Conservation (phyloP, 2,113 vertebrate species). For the Halichoerus grypus region DNA sequence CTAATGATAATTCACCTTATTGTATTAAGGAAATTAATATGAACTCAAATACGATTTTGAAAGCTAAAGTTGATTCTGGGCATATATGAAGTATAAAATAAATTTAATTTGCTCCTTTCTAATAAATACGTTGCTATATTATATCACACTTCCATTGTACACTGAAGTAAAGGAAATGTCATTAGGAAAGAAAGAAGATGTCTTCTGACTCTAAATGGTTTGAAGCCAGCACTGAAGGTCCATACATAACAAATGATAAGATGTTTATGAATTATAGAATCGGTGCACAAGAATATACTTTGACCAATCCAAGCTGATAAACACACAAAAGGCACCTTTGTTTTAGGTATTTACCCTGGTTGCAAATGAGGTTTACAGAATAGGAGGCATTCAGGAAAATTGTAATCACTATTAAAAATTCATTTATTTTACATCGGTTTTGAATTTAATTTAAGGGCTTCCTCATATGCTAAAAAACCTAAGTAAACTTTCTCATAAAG, state of each 20-base stretch:
- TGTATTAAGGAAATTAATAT: not conserved
- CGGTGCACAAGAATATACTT: not conserved
- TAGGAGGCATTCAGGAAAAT: not conserved
- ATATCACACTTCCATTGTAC: not conserved
- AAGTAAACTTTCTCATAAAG: conserved; percentile 16
- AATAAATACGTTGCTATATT: not conserved
- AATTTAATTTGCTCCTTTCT: not conserved
- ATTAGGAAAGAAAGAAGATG: not conserved
- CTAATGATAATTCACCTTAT: not conserved
- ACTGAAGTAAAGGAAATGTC: not conserved
- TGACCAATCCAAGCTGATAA: not conserved
- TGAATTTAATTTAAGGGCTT: not conserved
- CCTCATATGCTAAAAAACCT: not conserved
- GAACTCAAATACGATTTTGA: not conserved
- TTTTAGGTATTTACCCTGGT: not conserved
- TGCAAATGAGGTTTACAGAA: not conserved
- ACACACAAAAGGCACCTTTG: not conserved
- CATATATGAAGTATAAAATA: not conserved
- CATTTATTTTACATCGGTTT: not conserved
- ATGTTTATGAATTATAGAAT: not conserved
- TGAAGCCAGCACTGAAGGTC: not conserved
- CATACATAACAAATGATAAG: not conserved
- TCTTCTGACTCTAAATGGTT: not conserved
- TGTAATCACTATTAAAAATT: not conserved
- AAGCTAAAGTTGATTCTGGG: not conserved